phyloP scores from a whole-genome alignment of 2,113 vertebrate genomes.

The Dermatemys mawii region DNA sequence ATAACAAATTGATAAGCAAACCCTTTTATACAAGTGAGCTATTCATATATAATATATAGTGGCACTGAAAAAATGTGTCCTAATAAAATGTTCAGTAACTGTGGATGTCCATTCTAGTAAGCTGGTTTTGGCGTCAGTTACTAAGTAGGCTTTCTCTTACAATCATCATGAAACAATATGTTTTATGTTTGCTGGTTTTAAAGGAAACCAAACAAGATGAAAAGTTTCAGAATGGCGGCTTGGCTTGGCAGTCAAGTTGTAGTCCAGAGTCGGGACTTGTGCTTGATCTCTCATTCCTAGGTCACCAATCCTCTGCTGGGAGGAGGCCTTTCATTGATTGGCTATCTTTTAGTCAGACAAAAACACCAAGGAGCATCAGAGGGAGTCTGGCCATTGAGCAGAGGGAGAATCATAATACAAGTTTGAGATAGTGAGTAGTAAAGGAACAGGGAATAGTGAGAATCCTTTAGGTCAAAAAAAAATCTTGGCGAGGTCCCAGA shows the following conservation, averaged over 20 bases:
- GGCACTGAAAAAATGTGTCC: background rate
- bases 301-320: background rate
- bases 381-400: background rate
- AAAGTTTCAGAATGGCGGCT: background rate
- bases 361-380: background rate
- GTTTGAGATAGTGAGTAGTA: background rate
- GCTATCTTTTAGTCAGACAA: background rate
- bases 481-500: background rate
- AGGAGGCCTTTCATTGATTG: background rate
- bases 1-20: background rate
- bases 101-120: background rate
- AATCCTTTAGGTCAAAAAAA: background rate
- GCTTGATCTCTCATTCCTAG: background rate
- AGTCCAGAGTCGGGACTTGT: background rate
- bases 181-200: background rate
- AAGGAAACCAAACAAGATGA: background rate
- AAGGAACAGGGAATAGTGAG: background rate
- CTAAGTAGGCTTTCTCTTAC: background rate
- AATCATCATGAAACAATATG: background rate
- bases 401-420: background rate
- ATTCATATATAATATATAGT: background rate
- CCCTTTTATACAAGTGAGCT: background rate
- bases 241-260: background rate
- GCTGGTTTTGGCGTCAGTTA: background rate
- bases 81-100: background rate